Base-by-base conservation (phyloP, 1,140 invertebrate species). In the Listronotus bonariensis region DNA sequence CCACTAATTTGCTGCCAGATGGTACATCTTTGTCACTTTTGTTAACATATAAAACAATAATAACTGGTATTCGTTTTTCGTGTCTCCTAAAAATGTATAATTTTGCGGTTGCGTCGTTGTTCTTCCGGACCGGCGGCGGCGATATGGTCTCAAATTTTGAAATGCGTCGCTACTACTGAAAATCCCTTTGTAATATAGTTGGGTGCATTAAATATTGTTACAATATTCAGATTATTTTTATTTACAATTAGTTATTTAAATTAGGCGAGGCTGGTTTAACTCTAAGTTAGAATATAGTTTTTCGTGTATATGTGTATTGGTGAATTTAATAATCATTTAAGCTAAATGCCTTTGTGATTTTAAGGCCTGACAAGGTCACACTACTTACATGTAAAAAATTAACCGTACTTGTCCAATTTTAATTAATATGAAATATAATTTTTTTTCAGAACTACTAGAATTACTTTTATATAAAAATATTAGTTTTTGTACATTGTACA, bases 401-500 rank as follows among this genome's bases (percentile, higher is more conserved):
- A 62, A 32, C 61, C 52, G 61, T 64, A 64, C 52, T 56, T 65
- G n/a, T 36, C 34, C 34, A 36, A 46, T 63, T 51, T 53, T 18
- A 38, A 49, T 26, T 49, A 26, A 49, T 49, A 49, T 38, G n/a
- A 55, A 67, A 60, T 61, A 34, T 67, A 59, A 59, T 52, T 66
- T 61, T 66, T 61, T 48, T 36, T 40, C 64, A 65, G 43, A 67
- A 68, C 34, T 56, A 34, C 45, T 65, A 64, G 60, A 65, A 51
- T 68, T 76, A 74, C 76, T 74, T 73, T 75, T 76, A 74, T 76
- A 74, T 76, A 46, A 40, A 67, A 71, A 64, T 43, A 66, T 72
- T 76, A 77, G 73, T 72, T 78, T 78, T 78, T 78, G 76, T 78
- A 78, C 75, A 77, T 78, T 78, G 73, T 78, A 76, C 73, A 77